Base-by-base conservation (phyloP, 2,888 invertebrate genomes). In the Protonemura montana region DNA sequence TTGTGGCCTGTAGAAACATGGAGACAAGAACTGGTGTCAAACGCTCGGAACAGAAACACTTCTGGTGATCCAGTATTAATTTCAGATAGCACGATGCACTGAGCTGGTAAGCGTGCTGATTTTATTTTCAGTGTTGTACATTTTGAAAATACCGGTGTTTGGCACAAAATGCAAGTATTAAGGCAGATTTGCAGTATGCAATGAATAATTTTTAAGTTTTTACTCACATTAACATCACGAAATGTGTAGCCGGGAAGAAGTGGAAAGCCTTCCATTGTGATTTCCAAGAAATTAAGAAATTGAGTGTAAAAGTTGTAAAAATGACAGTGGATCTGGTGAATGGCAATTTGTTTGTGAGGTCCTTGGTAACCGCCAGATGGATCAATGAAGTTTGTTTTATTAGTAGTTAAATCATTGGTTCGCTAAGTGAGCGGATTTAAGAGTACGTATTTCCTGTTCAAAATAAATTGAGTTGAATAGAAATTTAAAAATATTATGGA, bases 181-280 rank as follows among this genome's bases (percentile, higher is more conserved):
- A n/a, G n/a, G n/a, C n/a, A n/a, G n/a, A n/a, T n/a, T n/a, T n/a
- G n/a, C n/a, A n/a, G n/a, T n/a, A n/a, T n/a, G n/a, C n/a, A n/a
- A n/a, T n/a, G n/a, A n/a, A n/a, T n/a, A 42, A 82, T 28, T 29
- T 26, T 80, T 21, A 78, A 85, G 16, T 76, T 26, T 26, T 1
- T 76, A 89, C 89, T 88, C 88, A 90, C 90, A 78, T 94, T 94
- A 3, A 95, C 94, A 90, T 95, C 95, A 76, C 92, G 91, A 90
- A 95, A 95, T 21, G 92, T 92, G 89, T 94, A 93, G 85, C 95
- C 96, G 7, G 96, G 96, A 86, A 96, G 91, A 91, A 95, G 94
- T 5, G 96, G 96, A 84, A 96, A 91, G 84, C 94, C 94, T 88
- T 92, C 90, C 89, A 90, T 90, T 16, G 59, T 59, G 59, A 7